Conservation (phyloP, 2,797 vertebrate species). For the Saxicola maurus region DNA sequence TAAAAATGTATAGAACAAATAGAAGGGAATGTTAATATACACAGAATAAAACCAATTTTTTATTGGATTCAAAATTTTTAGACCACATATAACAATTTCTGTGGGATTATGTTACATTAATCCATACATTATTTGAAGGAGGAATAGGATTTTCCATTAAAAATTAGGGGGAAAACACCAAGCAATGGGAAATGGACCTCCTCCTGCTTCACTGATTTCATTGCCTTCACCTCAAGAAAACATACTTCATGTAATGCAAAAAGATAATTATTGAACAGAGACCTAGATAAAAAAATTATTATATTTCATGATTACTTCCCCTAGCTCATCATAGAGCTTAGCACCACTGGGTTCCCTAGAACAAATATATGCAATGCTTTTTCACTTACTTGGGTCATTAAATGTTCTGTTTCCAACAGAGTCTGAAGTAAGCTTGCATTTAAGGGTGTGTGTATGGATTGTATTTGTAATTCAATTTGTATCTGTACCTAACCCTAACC, state of each 20-base stretch:
- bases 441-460: no score
- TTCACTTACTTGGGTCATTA: not conserved
- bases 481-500: no score
- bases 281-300: not conserved
- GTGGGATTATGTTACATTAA: not conserved
- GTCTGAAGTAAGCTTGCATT: not conserved
- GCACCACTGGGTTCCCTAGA: not conserved
- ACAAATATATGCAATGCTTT: not conserved
- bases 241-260: not conserved
- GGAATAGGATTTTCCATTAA: not conserved
- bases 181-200: not conserved
- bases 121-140: not conserved
- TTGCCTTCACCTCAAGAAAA: not conserved
- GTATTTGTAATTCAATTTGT: no score
- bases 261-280: not conserved
- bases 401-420: not conserved
- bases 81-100: not conserved
- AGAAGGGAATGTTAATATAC: not conserved
- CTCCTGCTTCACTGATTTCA: not conserved
- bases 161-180: not conserved
- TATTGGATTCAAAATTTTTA: not conserved
- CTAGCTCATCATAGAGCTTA: not conserved
- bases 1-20: not conserved
- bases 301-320: not conserved
- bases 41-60: not conserved